Evolutionary conservation across 2,113 vertebrate genomes (phyloP), one percentile per base, ranked within the genome.

Genomic region (Cercopithecus mona): DNA sequence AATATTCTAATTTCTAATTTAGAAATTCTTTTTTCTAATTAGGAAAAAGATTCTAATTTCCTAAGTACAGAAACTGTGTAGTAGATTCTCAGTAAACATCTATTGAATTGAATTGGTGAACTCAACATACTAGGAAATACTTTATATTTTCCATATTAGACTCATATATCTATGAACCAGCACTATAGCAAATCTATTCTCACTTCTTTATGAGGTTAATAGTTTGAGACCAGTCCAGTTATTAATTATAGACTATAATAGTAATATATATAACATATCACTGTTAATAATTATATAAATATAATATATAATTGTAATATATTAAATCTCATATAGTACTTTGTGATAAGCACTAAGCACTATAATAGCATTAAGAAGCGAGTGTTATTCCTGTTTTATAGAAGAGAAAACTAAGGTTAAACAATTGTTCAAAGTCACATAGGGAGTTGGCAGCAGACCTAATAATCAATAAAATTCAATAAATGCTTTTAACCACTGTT

Each of bases 321-420:
- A 81, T 75, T 35, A 84, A 95, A 95, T 70, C 5, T 18, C 6
- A 32, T 43, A 7, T n/a, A 91, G 35, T 91, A 68, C 35, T 82
- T 78, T 50, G 10, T 81, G 72, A 52, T 9, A 81, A 59, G 6
- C 16, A 40, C 45, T 88, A 2, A 68, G 66, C 27, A 64, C 27
- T 64, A 64, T n/a, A 14, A 52, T 64, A 52, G 83, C 9, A 3
- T 40, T 40, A 66, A 45, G 55, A 79, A 90, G 23, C 68, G 23
- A 23, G 8, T 79, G 20, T 52, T 61, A 72, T 68, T 94, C 18
- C 35, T 7, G 86, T 61, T 78, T 82, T 81, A 76, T 70, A 89
- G 52, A 95, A 92, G 43, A 93, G 23, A 88, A 85, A 96, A 96
- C 12, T 23, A 72, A 72, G 52, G 9, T 68, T 97, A 64, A 95